Evolutionary conservation across 2,797 vertebrate genomes (phyloP).

Genomic region (Enteromius argenteus): DNA sequence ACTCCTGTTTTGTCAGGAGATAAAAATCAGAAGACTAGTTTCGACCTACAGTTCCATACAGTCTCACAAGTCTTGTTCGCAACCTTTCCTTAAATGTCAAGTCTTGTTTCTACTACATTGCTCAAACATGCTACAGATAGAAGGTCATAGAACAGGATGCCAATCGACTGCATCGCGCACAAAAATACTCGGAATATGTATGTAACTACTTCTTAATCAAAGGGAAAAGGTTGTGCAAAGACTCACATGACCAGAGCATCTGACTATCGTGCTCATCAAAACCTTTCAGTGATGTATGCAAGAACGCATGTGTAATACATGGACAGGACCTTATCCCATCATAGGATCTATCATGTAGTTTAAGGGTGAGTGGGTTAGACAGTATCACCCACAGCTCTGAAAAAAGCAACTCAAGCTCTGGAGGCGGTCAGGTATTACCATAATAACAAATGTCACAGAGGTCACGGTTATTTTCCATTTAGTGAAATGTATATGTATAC

Average conservation of each 20-base stretch:
- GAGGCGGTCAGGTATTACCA: conserved; percentile 13
- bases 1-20: conserved; percentile 4
- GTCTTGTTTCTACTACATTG: conserved; percentile 29
- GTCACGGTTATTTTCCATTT: conserved; percentile 38
- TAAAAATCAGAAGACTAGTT: conserved; percentile 1
- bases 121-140: conserved; percentile 19
- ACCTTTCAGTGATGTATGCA: neutral
- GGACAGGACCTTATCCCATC: neutral
- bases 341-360: neutral
- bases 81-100: conserved; percentile 56
- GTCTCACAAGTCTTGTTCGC: neutral
- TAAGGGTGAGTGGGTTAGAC: neutral
- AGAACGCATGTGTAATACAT: neutral
- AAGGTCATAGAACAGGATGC: conserved; percentile 29
- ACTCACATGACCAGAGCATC: neutral
- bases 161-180: neutral
- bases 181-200: neutral
- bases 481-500: neutral
- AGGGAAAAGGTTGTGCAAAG: neutral
- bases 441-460: conserved; percentile 30
- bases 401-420: conserved; percentile 15
- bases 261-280: neutral
- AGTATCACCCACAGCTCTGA: neutral
- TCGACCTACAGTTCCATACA: neutral
- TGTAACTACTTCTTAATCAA: neutral